Conservation (phyloP, 2,888 invertebrate genomes). For the Drosophila anceps region DNA sequence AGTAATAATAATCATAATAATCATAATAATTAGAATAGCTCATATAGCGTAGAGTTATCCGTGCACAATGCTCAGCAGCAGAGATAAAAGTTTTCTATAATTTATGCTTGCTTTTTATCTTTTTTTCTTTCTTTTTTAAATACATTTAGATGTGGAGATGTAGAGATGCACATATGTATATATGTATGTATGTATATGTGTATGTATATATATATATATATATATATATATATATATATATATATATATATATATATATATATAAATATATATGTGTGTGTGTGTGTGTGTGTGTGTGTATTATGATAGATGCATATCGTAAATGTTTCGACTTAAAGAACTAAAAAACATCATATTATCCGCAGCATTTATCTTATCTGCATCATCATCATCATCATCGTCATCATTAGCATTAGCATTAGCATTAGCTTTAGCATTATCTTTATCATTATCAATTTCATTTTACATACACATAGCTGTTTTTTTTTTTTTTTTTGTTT, state of each 20-base stretch:
- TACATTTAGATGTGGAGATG: conserved; percentile 53
- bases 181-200: conserved; percentile 25
- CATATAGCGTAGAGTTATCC: conserved; percentile 12
- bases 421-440: conserved; percentile 20
- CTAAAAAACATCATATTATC: conserved; percentile 73
- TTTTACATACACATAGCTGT: conserved; percentile 48
- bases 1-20: conserved; percentile 9
- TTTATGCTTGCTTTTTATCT: conserved; percentile 19
- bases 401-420: conserved; percentile 15
- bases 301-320: conserved; percentile 50
- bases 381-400: conserved; percentile 22
- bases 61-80: conserved; percentile 29
- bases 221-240: conserved; percentile 26
- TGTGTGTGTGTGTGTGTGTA: conserved; percentile 23
- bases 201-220: conserved; percentile 33
- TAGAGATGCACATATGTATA: conserved; percentile 32
- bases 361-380: conserved; percentile 39
- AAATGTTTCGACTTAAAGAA: conserved; percentile 67
- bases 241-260: conserved; percentile 36
- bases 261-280: conserved; percentile 26
- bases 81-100: conserved; percentile 40
- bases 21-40: conserved; percentile 34
- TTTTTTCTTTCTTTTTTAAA: conserved; percentile 21
- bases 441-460: conserved; percentile 27
- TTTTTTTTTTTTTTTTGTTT: no score